A percentile compares a stretch with the other conserved stretches of the same genome.
These are phyloP conservation scores for Crocodylus rhombifer DNA, from an alignment of 2,797 vertebrate species.

Conservation along the genomic window DNA sequence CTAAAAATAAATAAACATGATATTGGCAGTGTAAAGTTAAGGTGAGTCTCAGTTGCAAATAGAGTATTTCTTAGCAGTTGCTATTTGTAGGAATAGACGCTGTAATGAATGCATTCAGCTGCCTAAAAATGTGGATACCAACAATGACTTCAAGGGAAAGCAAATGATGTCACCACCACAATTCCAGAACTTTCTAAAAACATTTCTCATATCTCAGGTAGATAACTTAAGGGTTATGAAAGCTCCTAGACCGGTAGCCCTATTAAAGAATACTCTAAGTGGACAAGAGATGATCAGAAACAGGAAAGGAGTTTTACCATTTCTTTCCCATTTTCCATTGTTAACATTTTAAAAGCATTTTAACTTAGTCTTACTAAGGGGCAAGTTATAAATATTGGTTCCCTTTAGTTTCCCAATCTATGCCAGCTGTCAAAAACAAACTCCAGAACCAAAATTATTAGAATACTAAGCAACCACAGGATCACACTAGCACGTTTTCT, in stretches of 20 bases:
- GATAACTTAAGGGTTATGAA: not conserved
- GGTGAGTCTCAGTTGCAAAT: not conserved
- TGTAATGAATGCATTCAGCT: not conserved
- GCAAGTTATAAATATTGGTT: not conserved
- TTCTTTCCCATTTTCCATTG: not conserved
- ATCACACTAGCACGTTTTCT: not conserved
- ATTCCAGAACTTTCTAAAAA: not conserved
- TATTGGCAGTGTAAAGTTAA: not conserved
- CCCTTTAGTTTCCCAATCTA: not conserved
- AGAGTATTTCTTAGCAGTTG: not conserved
- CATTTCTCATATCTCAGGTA: not conserved
- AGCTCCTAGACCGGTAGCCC: not conserved
- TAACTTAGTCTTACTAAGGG: not conserved
- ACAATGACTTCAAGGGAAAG: not conserved
- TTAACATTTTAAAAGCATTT: not conserved
- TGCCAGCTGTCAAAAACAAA: not conserved
- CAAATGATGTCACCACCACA: too few relatives aligned
- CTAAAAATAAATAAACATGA: not conserved
- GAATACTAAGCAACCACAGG: not conserved
- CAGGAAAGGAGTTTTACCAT: not conserved
- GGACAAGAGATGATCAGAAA: not conserved
- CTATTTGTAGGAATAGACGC: not conserved
- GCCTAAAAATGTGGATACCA: not conserved
- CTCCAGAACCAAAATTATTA: not conserved
- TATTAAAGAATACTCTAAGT: not conserved